Conservation (phyloP, 2,797 vertebrate genomes). For the Melanotaenia trifasciata region DNA sequence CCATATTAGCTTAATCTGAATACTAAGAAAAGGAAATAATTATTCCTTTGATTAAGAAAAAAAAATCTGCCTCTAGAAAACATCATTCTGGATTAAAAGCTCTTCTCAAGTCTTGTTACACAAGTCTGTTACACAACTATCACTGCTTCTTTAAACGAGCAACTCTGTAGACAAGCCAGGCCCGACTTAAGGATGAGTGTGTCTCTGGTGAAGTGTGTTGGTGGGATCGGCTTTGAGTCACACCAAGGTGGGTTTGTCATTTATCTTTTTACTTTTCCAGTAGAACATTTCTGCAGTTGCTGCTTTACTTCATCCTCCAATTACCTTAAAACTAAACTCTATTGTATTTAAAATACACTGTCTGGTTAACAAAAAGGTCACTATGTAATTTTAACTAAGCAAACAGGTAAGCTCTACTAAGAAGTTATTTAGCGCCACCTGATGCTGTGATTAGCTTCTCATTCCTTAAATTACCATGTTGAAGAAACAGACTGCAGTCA, state of each 20-base stretch:
- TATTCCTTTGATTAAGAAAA: no score
- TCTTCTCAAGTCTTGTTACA: constrained; percentile 14
- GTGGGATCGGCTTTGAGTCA: constrained; percentile 48
- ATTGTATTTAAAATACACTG: no score
- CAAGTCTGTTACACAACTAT: constrained; percentile 16
- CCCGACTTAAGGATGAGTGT: constrained; percentile 26
- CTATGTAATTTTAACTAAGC: neutral
- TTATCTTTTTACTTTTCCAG: constrained; percentile 41
- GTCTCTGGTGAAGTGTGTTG: constrained; percentile 40
- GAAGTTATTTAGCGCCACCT: neutral
- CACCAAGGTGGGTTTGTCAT: constrained; percentile 40
- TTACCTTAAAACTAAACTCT: neutral
- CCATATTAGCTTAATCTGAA: no score
- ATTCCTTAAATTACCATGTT: no score
- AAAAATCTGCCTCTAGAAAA: neutral
- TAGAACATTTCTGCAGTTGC: constrained; percentile 20
- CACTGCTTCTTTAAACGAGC: constrained; percentile 26
- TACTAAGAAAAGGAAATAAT: no score
- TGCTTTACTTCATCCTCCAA: neutral
- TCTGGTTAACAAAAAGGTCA: neutral
- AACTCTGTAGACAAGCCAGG: constrained; percentile 11
- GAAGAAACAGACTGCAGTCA: no score
- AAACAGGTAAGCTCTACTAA: no score
- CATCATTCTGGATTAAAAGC: constrained; percentile 16
- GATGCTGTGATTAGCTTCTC: neutral